Conservation (phyloP, 64 coral and sea anemone species). For the Porites lutea region DNA sequence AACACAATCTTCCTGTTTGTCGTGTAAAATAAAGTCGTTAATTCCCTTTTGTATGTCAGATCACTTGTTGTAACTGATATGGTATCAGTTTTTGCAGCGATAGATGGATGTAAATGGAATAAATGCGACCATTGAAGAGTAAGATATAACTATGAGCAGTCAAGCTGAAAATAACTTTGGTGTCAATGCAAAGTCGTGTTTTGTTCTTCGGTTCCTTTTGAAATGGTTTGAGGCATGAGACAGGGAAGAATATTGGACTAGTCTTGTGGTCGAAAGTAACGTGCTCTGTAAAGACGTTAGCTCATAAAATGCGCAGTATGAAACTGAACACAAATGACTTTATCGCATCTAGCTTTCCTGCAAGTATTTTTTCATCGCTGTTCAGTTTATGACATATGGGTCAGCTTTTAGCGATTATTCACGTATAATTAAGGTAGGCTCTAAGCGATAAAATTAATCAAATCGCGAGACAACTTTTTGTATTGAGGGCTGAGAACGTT, state of each 20-base stretch:
- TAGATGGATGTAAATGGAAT: background rate
- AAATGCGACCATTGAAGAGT: background rate
- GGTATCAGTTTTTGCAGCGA: background rate
- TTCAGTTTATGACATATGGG: background rate
- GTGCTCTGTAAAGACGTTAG: background rate
- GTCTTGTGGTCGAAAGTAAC: background rate
- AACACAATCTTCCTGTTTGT: slow-evolving; percentile 1
- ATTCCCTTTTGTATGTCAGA: too few species aligned
- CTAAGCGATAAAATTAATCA: slow-evolving; percentile 39
- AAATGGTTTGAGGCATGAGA: background rate
- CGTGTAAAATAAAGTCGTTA: background rate
- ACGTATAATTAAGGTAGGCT: slow-evolving; percentile 5
- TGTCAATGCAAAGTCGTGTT: slow-evolving; percentile 14
- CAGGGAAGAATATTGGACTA: background rate
- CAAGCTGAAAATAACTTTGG: slow-evolving; percentile 53
- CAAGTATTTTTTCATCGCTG: background rate
- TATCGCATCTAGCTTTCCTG: background rate
- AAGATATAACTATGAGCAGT: slow-evolving; percentile 7
- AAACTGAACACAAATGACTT: background rate
- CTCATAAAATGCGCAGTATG: background rate
- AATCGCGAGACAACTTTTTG: slow-evolving; percentile 16
- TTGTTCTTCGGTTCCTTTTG: slow-evolving; percentile 39
- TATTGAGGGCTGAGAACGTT: slow-evolving; percentile 17
- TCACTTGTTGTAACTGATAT: background rate
- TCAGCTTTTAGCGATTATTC: slow-evolving; percentile 27